Conservation (phyloP, 2,888 invertebrate species). For the Sussaba pulchella region DNA sequence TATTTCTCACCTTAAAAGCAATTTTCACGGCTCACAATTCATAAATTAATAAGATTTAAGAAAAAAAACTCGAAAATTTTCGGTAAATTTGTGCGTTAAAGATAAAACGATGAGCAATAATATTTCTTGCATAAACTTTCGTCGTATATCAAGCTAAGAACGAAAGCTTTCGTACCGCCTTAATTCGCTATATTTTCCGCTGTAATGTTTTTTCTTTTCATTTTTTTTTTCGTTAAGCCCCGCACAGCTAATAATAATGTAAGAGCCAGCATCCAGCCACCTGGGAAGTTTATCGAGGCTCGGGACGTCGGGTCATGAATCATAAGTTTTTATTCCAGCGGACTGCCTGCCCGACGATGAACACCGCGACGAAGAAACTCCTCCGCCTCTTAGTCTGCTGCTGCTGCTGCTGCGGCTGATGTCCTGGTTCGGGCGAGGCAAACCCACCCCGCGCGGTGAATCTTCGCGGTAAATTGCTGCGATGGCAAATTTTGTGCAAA, state of each 20-base stretch:
- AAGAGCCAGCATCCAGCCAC: constrained; percentile 52
- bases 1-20: too few relatives aligned
- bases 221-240: constrained; percentile 47
- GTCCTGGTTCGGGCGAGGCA: constrained; percentile 31
- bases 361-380: constrained; percentile 61
- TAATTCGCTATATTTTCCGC: constrained; percentile 60
- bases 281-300: constrained; percentile 74
- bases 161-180: constrained; percentile 67
- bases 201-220: constrained; percentile 44
- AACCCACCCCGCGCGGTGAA: constrained; percentile 39
- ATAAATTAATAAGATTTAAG: background rate
- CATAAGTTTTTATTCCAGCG: constrained; percentile 74
- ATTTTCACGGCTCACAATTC: too few relatives aligned
- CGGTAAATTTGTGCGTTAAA: constrained; percentile 24
- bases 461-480: constrained; percentile 71
- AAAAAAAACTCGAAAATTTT: background rate
- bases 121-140: constrained; percentile 33
- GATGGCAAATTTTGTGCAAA: constrained; percentile 76
- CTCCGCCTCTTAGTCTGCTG: constrained; percentile 22
- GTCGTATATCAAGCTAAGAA: constrained; percentile 62
- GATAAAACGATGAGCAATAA: background rate
- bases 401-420: constrained; percentile 14
- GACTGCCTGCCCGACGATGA: constrained; percentile 59
- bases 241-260: constrained; percentile 57
- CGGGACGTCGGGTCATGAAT: constrained; percentile 72